Evolutionary conservation across 2,113 vertebrate genomes (phyloP).

Genomic region (Argyrosomus japonicus): DNA sequence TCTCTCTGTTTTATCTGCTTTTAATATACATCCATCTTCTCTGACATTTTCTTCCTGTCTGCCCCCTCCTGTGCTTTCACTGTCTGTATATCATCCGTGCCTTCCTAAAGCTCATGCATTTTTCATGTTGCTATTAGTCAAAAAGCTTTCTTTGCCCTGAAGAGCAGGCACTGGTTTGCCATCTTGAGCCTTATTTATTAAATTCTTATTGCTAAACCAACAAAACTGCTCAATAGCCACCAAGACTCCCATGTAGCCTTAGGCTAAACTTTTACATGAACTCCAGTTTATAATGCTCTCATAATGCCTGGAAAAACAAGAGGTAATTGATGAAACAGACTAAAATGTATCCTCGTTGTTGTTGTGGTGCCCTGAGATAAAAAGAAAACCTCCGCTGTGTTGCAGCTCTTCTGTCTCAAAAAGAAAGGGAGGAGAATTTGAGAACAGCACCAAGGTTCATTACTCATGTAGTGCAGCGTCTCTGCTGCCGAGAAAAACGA

Average conservation of each 20-base stretch:
- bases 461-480: conserved; percentile 3
- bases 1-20: background rate
- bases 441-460: conserved; percentile 6
- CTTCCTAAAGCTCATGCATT: conserved; percentile 53
- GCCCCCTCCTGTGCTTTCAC: background rate
- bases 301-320: background rate
- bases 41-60: conserved; percentile 6
- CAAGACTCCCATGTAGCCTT: background rate
- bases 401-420: background rate
- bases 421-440: conserved; percentile 3
- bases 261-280: background rate
- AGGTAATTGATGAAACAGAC: background rate
- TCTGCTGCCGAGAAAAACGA: conserved; percentile 20
- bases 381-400: background rate
- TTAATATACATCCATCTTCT: conserved; percentile 45
- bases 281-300: background rate
- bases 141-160: conserved; percentile 40
- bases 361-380: background rate
- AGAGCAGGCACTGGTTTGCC: conserved; percentile 1
- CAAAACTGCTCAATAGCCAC: background rate
- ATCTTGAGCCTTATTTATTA: background rate
- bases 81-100: conserved; percentile 2
- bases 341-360: conserved; percentile 16
- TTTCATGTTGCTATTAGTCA: conserved; percentile 54
- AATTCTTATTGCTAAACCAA: background rate